Evolutionary conservation across 2,797 vertebrate genomes (phyloP).

Genomic region (Manis javanica): DNA sequence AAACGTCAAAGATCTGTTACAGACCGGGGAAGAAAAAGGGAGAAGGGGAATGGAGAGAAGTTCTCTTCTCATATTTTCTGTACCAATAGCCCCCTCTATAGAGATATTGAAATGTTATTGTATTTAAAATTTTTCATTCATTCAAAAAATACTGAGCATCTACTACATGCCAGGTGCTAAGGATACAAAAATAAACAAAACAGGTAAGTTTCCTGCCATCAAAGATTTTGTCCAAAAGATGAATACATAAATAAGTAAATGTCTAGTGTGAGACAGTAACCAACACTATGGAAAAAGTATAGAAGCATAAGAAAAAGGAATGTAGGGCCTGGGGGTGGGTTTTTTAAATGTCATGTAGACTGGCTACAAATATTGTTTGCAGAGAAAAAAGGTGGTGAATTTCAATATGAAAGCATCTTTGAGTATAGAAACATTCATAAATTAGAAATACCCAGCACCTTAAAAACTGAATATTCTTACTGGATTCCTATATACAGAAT

Average conservation of each 20-base stretch:
- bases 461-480: not conserved
- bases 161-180: not conserved
- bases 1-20: not conserved
- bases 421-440: not conserved
- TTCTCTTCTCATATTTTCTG: not conserved
- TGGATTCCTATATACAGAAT: not conserved
- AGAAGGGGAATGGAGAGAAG: not conserved
- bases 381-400: constrained; percentile 17
- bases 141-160: not conserved
- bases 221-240: not conserved
- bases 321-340: not conserved
- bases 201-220: not conserved
- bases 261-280: not conserved
- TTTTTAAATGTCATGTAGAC: not conserved
- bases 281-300: not conserved
- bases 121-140: not conserved
- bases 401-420: constrained; percentile 1
- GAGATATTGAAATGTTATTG: not conserved
- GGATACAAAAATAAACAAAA: not conserved
- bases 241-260: not conserved
- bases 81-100: not conserved
- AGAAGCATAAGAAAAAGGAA: not conserved
- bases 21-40: not conserved
- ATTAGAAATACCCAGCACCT: not conserved
- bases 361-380: not conserved